A percentile compares a stretch with the other conserved stretches of the same genome.
Conservation (phyloP, 2,113 vertebrate genomes). For the Callospermophilus lateralis region DNA sequence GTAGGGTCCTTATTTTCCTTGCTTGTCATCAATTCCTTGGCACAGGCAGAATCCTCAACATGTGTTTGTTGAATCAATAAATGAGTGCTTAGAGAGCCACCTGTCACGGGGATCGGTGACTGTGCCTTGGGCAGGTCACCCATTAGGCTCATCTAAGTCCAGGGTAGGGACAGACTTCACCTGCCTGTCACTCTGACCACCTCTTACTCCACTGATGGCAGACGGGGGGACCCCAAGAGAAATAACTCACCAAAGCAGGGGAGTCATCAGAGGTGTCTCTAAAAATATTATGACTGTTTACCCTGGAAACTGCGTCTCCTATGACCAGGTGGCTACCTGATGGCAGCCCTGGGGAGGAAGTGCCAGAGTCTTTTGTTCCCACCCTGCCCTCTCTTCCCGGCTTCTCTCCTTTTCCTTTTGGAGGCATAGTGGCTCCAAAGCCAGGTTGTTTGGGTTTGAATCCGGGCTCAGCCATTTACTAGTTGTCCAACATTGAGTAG, state of each 20-base stretch:
- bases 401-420: not conserved
- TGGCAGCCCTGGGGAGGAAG: not conserved
- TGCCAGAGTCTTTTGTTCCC: not conserved
- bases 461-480: not conserved
- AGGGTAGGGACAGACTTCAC: not conserved
- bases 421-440: not conserved
- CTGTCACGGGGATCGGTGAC: not conserved
- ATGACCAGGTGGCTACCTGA: too few relatives aligned
- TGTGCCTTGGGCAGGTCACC: not conserved
- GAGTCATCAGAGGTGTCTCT: not conserved
- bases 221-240: not conserved
- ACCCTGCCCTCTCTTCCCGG: not conserved
- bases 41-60: not conserved
- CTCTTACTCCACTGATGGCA: not conserved
- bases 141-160: not conserved
- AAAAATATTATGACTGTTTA: too few relatives aligned
- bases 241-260: not conserved
- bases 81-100: not conserved
- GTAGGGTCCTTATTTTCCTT: not conserved
- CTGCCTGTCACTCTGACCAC: fast-evolving
- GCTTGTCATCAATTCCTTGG: not conserved
- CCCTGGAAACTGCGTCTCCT: too few relatives aligned
- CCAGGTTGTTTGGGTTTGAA: not conserved
- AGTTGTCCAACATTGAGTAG: not conserved
- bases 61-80: not conserved